These are phyloP conservation scores for Synergus gifuensis DNA, from an alignment of 2,888 invertebrate genomes.

Conservation along the genomic window DNA sequence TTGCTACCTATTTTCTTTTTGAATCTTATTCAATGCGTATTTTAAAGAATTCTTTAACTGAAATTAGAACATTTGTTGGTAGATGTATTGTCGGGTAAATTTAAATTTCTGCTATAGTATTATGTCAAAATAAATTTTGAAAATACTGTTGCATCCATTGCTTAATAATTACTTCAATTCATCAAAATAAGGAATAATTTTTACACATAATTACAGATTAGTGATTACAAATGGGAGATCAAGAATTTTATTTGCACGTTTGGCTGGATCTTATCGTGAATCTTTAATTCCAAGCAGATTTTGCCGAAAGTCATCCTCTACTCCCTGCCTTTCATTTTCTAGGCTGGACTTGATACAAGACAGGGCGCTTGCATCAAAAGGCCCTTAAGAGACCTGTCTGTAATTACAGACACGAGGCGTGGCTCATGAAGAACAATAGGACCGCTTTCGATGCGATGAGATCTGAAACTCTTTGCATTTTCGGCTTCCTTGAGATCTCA, in stretches of 20 bases:
- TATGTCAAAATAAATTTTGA: too few relatives aligned
- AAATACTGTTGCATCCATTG: background rate
- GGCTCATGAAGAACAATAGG: conserved; percentile 76
- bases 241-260: conserved; percentile 28
- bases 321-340: conserved; percentile 42
- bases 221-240: conserved; percentile 4
- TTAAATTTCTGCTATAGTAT: too few relatives aligned
- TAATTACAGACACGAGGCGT: conserved; percentile 78
- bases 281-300: conserved; percentile 64
- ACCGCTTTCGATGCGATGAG: conserved; percentile 72
- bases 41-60: too few relatives aligned
- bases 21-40: too few relatives aligned
- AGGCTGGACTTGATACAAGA: conserved; percentile 44
- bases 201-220: conserved; percentile 31
- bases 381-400: conserved; percentile 72
- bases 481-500: conserved; percentile 71
- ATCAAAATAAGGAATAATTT: background rate
- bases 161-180: background rate
- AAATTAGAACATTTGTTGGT: too few relatives aligned
- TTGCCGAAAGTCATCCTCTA: conserved; percentile 41
- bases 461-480: conserved; percentile 70
- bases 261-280: conserved; percentile 58
- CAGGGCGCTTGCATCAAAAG: conserved; percentile 74
- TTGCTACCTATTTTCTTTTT: background rate
- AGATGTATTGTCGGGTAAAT: too few relatives aligned